phyloP scores from a whole-genome alignment of 2,113 vertebrate species.

The Manacus vitellinus region DNA sequence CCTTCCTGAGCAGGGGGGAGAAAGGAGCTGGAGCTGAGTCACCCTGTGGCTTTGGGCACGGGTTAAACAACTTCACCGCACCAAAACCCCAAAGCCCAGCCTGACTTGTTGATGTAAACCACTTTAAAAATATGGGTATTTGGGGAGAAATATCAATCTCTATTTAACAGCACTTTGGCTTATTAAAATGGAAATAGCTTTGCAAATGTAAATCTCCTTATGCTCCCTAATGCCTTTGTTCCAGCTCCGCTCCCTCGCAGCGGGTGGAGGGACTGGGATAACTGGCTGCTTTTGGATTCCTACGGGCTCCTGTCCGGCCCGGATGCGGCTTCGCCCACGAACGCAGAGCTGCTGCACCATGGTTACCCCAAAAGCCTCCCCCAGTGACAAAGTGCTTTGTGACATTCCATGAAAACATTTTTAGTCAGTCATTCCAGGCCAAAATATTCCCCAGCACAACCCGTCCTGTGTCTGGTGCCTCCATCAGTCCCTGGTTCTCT shows the following conservation, averaged over 20 bases:
- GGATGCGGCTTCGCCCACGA: rapidly evolving
- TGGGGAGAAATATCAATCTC: slow-evolving; percentile 61
- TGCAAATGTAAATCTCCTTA: slow-evolving; percentile 56
- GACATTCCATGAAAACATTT: not conserved
- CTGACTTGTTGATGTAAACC: not conserved
- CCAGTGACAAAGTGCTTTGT: not conserved
- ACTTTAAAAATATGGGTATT: slow-evolving; percentile 7
- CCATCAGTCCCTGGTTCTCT: not conserved
- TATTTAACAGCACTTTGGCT: slow-evolving; percentile 51
- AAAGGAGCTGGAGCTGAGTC: not conserved
- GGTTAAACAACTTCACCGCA: not conserved
- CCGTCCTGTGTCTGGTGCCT: not conserved
- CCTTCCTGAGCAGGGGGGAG: not conserved
- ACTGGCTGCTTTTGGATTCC: not conserved
- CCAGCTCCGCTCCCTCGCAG: not conserved
- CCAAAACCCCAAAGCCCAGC: not conserved
- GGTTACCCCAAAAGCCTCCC: not conserved
- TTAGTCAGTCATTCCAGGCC: not conserved
- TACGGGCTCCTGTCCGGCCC: not conserved
- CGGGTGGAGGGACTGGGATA: not conserved
- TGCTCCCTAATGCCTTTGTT: slow-evolving; percentile 54
- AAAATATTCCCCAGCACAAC: not conserved
- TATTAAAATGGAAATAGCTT: slow-evolving; percentile 60
- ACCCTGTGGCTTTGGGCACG: not conserved
- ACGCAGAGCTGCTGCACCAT: rapidly evolving